Base-by-base conservation (phyloP, 2,113 vertebrate genomes). In the Murina feae region DNA sequence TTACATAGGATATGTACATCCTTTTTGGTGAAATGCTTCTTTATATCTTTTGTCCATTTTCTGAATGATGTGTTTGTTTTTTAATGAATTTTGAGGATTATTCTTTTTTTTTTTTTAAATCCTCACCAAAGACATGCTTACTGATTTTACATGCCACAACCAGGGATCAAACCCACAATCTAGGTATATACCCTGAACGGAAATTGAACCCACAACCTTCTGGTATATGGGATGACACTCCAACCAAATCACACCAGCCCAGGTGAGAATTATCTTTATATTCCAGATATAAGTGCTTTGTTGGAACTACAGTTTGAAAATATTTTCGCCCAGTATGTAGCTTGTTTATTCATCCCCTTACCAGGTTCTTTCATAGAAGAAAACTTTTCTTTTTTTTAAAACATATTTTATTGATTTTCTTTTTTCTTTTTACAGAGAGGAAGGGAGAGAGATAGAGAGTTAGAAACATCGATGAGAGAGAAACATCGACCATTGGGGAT, bases 331-430 rank as follows among this genome's bases (percentile, higher is more conserved):
- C 17, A 85, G 20, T 58, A 39, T 32, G 28, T 35, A 86, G 47
- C 7, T 39, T 81, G 32, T 44, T 39, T 68, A 87, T 82, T 60
- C 58, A 91, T 60, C 49, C 47, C 71, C 37, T 80, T 66, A 79
- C n/a, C 49, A 89, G 16, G 14, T 68, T 68, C 71, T 69, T 82
- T 75, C n/a, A 82, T n/a, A 82, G 28, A 75, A 30, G 37, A 76
- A 87, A 89, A 82, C 21, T n/a, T 82, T 95, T 55, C 55, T 79
- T n/a, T 87, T 68, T 63, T 66, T n/a, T n/a, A n/a, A n/a, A n/a
- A n/a, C n/a, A n/a, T n/a, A n/a, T n/a, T n/a, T n/a, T n/a, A n/a
- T n/a, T n/a, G n/a, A n/a, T n/a, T n/a, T n/a, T n/a, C n/a, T n/a
- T n/a, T n/a, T n/a, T n/a, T n/a, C n/a, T n/a, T n/a, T n/a, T n/a